Evolutionary conservation across 2,888 invertebrate species (phyloP).

Genomic region (Gari tellinella): DNA sequence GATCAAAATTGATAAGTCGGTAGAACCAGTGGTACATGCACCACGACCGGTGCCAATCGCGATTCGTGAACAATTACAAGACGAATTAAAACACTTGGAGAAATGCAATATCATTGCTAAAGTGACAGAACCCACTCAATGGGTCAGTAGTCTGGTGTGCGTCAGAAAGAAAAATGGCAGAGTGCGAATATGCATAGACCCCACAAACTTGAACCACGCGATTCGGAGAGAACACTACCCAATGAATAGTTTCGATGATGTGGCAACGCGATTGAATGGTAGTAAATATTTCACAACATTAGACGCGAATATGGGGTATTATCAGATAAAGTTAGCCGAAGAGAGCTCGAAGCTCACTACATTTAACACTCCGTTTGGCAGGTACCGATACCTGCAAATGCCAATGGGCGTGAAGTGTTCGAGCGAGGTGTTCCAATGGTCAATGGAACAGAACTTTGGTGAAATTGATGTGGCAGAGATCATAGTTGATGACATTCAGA

Average conservation of each 20-base stretch:
- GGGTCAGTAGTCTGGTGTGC: slow-evolving; percentile 42
- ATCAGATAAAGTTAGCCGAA: too few species aligned
- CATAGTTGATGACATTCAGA: slow-evolving; percentile 12
- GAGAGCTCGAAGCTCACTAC: too few species aligned
- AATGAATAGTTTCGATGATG: too few species aligned
- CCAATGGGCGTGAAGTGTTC: slow-evolving; percentile 53
- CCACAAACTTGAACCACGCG: slow-evolving; percentile 13
- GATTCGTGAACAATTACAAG: slow-evolving; percentile 31
- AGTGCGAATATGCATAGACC: slow-evolving; percentile 25
- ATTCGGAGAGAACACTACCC: slow-evolving; percentile 15
- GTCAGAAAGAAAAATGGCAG: slow-evolving; percentile 19
- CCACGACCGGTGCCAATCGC: slow-evolving; percentile 22
- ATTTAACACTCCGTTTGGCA: too few species aligned
- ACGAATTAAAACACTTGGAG: slow-evolving; percentile 19
- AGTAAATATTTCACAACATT: slow-evolving; percentile 51
- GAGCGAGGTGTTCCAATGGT: slow-evolving; percentile 31
- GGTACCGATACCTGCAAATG: slow-evolving; percentile 44
- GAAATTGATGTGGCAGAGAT: slow-evolving; percentile 4
- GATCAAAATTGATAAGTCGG: slow-evolving; percentile 16
- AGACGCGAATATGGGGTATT: slow-evolving; percentile 57
- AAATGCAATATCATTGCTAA: slow-evolving; percentile 10
- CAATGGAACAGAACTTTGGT: slow-evolving; percentile 12
- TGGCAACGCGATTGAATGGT: too few species aligned
- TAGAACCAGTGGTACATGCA: slow-evolving; percentile 12
- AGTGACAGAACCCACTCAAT: slow-evolving; percentile 23